Percentiles rank a stretch among this genome's conserved stretches.
Conservation (phyloP, 1,140 invertebrate species). For the Temnothorax longispinosus region DNA sequence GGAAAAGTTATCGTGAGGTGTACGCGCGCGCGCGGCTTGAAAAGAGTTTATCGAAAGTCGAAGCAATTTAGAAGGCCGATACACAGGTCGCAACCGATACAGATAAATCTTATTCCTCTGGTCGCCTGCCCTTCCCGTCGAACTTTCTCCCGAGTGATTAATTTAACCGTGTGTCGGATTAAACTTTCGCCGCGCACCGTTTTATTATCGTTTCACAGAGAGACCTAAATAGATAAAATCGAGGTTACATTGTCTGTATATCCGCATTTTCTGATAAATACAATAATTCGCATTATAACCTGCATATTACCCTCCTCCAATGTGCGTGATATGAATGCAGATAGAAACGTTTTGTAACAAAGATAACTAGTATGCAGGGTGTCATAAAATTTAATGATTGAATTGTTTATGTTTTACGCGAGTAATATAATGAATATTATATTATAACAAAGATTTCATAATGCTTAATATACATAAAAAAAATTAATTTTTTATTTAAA, state of each 20-base stretch:
- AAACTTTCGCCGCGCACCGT: slow-evolving; percentile 54
- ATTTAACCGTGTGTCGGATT: slow-evolving; percentile 58
- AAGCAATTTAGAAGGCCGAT: slow-evolving; percentile 56
- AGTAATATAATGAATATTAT: not conserved
- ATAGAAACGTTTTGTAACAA: slow-evolving; percentile 5
- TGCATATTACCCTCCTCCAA: not conserved
- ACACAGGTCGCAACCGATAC: slow-evolving; percentile 56
- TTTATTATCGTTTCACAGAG: slow-evolving; percentile 45
- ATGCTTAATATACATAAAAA: not conserved
- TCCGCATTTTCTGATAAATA: slow-evolving; percentile 23
- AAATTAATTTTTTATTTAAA: slow-evolving; percentile 2
- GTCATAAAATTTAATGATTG: not conserved
- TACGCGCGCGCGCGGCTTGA: slow-evolving; percentile 2
- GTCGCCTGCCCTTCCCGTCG: slow-evolving; percentile 38
- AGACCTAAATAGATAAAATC: slow-evolving; percentile 48
- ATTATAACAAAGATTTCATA: not conserved
- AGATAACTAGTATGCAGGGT: not conserved
- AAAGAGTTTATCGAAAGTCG: slow-evolving; percentile 60
- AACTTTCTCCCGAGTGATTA: slow-evolving; percentile 59
- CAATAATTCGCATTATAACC: slow-evolving; percentile 27
- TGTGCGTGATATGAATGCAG: not conserved
- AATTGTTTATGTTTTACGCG: not conserved
- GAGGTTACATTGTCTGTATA: slow-evolving; percentile 5
- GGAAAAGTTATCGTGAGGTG: slow-evolving; percentile 25
- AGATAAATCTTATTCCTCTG: slow-evolving; percentile 55